These are phyloP conservation scores for Drosophila kokeensis DNA, from an alignment of 2,888 invertebrate genomes.

Conservation along the genomic window DNA sequence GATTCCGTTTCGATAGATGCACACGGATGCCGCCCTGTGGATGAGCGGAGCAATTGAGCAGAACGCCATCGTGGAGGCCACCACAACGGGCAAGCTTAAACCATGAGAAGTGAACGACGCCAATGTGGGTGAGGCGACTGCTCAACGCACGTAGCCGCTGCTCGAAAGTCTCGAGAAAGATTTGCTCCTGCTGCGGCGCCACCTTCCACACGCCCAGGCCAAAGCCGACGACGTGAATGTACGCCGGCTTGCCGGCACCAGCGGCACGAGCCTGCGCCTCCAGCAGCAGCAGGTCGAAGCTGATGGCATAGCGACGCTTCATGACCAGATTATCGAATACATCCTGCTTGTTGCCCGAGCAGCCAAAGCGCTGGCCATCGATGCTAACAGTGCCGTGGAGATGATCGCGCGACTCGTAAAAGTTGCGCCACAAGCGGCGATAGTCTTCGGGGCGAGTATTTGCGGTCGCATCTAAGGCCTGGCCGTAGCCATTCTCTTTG, in stretches of 20 bases:
- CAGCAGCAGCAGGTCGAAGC: conserved; percentile 87
- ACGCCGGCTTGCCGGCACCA: too few species aligned
- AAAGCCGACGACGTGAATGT: conserved; percentile 88
- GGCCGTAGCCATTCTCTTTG: too few species aligned
- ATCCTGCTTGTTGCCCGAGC: conserved; percentile 36
- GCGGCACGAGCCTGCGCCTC: conserved; percentile 88
- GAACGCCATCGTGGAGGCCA: conserved; percentile 85
- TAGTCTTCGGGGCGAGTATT: too few species aligned
- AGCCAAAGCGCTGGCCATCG: conserved; percentile 72
- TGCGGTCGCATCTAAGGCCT: too few species aligned
- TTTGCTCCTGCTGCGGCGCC: conserved; percentile 87
- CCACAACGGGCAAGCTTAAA: conserved; percentile 86
- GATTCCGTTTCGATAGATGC: conserved; percentile 87
- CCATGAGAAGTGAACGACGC: conserved; percentile 89
- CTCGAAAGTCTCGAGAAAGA: conserved; percentile 88
- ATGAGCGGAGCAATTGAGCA: conserved; percentile 70
- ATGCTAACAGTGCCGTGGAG: conserved; percentile 62
- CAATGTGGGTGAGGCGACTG: conserved; percentile 86
- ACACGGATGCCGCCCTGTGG: conserved; percentile 86
- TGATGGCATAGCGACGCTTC: too few species aligned
- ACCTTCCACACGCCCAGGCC: conserved; percentile 89
- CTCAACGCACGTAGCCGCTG: conserved; percentile 87
- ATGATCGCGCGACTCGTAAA: conserved; percentile 73
- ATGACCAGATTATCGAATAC: conserved; percentile 83
- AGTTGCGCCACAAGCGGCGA: too few species aligned